Percentiles rank a stretch among this genome's conserved stretches.
These are phyloP conservation scores for Gallinago jamesoni DNA, from an alignment of 2,113 vertebrate species.

Conservation along the genomic window DNA sequence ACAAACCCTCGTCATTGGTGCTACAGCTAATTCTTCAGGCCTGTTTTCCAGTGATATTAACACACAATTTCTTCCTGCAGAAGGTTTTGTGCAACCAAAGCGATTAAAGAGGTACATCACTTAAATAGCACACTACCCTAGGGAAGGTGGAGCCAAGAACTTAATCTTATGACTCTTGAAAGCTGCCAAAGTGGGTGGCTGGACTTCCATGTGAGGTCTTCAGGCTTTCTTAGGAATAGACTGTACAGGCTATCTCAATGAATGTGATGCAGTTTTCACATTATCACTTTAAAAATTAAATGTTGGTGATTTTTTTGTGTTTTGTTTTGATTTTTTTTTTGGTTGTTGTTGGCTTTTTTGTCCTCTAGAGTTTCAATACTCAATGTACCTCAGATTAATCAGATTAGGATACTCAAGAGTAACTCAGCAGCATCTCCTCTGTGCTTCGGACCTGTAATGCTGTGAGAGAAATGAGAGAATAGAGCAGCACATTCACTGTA, in stretches of 20 bases:
- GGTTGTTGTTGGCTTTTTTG: not conserved
- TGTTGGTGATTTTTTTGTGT: not conserved
- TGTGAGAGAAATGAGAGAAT: not conserved
- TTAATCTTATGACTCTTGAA: not conserved
- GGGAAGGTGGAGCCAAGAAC: not conserved
- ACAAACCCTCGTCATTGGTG: not conserved
- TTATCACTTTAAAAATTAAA: not conserved
- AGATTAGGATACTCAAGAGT: not conserved
- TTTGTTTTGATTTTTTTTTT: not conserved
- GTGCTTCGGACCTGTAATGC: not conserved
- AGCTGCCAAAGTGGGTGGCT: not conserved
- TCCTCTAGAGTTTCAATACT: not conserved
- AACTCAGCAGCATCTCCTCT: not conserved
- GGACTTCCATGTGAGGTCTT: not conserved
- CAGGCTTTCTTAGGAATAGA: not conserved
- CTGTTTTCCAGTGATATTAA: slow-evolving; percentile 56
- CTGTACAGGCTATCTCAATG: not conserved
- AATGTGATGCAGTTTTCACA: not conserved
- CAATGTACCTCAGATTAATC: not conserved
- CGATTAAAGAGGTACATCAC: not conserved
- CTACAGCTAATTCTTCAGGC: slow-evolving; percentile 26
- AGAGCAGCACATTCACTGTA: not conserved
- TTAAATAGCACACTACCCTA: not conserved
- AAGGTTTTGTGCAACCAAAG: not conserved
- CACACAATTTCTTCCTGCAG: not conserved